Evolutionary conservation across 2,888 invertebrate species (phyloP).

Genomic region (Melipona bicolor): DNA sequence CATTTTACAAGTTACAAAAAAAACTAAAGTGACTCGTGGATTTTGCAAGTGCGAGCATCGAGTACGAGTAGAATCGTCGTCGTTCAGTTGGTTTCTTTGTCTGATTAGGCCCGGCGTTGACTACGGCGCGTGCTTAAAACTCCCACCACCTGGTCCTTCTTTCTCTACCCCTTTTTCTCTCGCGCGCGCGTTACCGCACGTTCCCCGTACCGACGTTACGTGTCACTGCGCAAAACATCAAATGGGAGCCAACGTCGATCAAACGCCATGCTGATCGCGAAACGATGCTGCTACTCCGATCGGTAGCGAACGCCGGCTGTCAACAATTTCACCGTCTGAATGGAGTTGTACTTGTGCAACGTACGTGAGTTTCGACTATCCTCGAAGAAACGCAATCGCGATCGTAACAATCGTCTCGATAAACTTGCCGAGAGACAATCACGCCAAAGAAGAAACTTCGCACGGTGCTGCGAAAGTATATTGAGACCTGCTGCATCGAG

Average conservation of each 20-base stretch:
- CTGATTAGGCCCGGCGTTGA: neutral
- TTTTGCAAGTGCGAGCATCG: neutral
- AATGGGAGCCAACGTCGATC: conserved; percentile 4
- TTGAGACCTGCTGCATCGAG: neutral
- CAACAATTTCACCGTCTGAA: neutral
- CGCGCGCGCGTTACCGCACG: neutral
- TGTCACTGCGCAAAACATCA: conserved; percentile 6
- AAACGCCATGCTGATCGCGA: conserved; percentile 20
- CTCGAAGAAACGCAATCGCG: neutral
- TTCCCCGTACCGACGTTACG: neutral
- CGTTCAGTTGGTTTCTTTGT: neutral
- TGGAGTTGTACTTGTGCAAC: conserved; percentile 1
- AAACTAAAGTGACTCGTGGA: neutral
- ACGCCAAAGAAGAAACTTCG: neutral
- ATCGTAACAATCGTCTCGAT: neutral
- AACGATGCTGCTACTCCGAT: conserved; percentile 12
- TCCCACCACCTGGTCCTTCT: conserved; percentile 3
- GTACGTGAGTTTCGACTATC: conserved; percentile 1
- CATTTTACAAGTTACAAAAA: neutral
- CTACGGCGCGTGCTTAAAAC: conserved; percentile 43
- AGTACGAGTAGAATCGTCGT: neutral
- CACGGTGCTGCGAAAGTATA: conserved; percentile 18
- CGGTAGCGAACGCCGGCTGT: conserved; percentile 40
- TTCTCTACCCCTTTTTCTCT: conserved; percentile 6
- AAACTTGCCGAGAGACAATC: neutral